These are phyloP conservation scores for Sebastes oblongus DNA, from an alignment of 2,797 vertebrate genomes.

Conservation along the genomic window DNA sequence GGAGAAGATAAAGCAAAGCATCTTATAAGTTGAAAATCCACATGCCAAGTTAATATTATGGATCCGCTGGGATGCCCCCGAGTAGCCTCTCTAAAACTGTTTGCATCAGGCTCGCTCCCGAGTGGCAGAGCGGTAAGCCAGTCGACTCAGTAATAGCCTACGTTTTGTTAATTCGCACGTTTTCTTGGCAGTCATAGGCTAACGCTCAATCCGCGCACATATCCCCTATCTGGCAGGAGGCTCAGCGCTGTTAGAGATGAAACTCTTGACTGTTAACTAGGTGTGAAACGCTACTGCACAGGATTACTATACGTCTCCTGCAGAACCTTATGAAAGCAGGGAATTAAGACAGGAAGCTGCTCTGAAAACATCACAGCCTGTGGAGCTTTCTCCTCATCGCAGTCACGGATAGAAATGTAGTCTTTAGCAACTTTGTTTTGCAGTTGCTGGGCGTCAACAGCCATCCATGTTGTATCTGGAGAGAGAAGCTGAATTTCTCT, in stretches of 20 bases:
- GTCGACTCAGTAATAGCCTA: conserved; percentile 35
- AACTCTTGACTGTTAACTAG: conserved; percentile 57
- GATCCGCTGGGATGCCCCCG: conserved; percentile 48
- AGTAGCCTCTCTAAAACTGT: conserved; percentile 46
- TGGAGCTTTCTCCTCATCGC: conserved; percentile 3
- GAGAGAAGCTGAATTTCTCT: neutral
- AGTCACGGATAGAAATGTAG: conserved; percentile 14
- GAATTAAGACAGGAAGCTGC: conserved; percentile 33
- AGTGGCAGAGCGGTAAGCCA: conserved; percentile 23
- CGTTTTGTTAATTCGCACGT: conserved; percentile 63
- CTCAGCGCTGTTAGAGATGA: conserved; percentile 42
- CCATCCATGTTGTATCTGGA: conserved; percentile 8
- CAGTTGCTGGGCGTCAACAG: conserved; percentile 7
- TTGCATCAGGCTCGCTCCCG: conserved; percentile 27
- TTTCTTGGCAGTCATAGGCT: conserved; percentile 59
- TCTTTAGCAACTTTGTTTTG: conserved; percentile 16
- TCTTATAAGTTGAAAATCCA: conserved; percentile 39
- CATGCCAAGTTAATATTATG: conserved; percentile 57
- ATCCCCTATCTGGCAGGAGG: conserved; percentile 53
- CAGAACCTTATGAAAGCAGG: conserved; percentile 29
- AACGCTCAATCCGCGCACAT: conserved; percentile 46
- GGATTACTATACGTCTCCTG: conserved; percentile 39
- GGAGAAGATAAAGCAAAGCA: conserved; percentile 39
- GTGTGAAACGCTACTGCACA: conserved; percentile 50
- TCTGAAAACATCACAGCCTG: conserved; percentile 33